phyloP scores from a whole-genome alignment of 2,888 invertebrate genomes.

The Sthenelais limicola region DNA sequence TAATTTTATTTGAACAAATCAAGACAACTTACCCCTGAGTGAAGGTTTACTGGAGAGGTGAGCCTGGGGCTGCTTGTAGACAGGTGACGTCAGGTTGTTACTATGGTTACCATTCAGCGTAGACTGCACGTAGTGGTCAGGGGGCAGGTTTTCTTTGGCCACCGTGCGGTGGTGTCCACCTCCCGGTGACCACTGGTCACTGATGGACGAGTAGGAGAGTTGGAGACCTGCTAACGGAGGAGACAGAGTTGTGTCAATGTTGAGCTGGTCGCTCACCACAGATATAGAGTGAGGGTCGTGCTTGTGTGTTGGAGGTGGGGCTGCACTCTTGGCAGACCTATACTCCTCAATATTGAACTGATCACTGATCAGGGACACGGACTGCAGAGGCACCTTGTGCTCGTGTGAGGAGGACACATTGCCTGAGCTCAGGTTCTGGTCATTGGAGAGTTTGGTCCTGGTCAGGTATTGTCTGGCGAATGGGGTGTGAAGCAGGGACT shows the following conservation, averaged over 20 bases:
- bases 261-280: slow-evolving; percentile 11
- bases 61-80: no score
- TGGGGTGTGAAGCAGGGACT: slow-evolving; percentile 29
- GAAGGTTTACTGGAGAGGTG: no score
- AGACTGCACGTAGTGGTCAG: no score
- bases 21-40: no score
- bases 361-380: slow-evolving; percentile 8
- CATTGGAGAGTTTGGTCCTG: neutral
- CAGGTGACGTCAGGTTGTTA: no score
- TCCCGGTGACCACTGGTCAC: neutral
- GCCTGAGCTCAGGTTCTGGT: neutral
- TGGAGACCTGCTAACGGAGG: neutral
- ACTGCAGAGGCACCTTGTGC: slow-evolving; percentile 5
- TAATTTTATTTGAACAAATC: no score
- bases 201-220: neutral
- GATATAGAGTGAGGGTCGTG: neutral
- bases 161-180: neutral
- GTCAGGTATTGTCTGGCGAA: slow-evolving; percentile 37
- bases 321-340: no score
- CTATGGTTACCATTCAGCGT: no score
- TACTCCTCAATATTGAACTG: slow-evolving; percentile 25
- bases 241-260: neutral
- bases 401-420: neutral
- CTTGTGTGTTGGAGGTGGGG: neutral
- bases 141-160: slow-evolving; percentile 10